These are phyloP conservation scores for Lobophora halterata DNA, from an alignment of 2,888 invertebrate species.

Conservation along the genomic window DNA sequence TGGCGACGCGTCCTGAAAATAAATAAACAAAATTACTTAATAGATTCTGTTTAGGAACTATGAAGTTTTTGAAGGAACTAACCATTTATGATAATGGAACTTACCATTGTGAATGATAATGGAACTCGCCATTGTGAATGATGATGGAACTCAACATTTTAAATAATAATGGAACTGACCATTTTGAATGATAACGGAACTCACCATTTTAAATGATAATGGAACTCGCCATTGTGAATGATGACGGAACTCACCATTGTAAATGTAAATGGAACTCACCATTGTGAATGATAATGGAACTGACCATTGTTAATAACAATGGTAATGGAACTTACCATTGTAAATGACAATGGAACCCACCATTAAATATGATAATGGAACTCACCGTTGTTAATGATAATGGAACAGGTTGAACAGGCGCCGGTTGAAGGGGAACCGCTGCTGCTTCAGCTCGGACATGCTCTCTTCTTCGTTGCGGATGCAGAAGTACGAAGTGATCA, in stretches of 20 bases:
- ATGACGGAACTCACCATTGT: not conserved
- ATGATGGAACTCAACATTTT: not conserved
- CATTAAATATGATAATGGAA: conserved; percentile 1
- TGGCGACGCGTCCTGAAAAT: conserved; percentile 9
- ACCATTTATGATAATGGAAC: conserved; percentile 1
- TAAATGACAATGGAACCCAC: conserved; percentile 81
- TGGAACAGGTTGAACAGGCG: conserved; percentile 88
- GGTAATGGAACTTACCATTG: conserved; percentile 15
- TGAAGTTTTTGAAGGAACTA: not conserved
- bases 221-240: not conserved
- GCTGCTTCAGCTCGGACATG: conserved; percentile 78
- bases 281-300: conserved; percentile 2
- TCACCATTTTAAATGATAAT: not conserved
- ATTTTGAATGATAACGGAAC: conserved; percentile 1
- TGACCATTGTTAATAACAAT: not conserved
- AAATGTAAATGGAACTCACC: not conserved
- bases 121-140: conserved; percentile 1
- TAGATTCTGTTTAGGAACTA: too few relatives aligned
- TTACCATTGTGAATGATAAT: not conserved
- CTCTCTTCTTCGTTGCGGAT: conserved; percentile 88
- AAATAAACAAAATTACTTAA: too few relatives aligned
- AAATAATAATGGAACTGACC: not conserved
- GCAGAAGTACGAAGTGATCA: conserved; percentile 91
- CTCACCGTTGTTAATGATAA: conserved; percentile 61
- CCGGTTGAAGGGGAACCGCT: conserved; percentile 83